These are phyloP conservation scores for Cettia cetti DNA, from an alignment of 2,113 vertebrate genomes.

Conservation along the genomic window DNA sequence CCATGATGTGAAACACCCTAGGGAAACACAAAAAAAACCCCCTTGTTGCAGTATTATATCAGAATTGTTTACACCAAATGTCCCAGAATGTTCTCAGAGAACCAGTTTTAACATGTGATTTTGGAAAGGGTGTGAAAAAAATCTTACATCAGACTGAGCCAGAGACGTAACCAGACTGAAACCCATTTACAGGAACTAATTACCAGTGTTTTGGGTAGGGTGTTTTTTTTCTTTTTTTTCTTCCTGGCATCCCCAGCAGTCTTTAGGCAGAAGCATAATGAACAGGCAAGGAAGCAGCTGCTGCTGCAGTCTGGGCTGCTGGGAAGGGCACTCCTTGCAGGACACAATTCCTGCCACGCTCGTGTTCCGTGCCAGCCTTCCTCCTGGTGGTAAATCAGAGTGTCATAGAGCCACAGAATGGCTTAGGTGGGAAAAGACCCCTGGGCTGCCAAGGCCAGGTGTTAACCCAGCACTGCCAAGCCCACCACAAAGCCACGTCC, in stretches of 20 bases:
- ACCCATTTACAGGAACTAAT: background rate
- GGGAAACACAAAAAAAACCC: background rate
- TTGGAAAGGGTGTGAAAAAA: background rate
- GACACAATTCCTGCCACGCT: accelerated
- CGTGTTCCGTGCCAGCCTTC: background rate
- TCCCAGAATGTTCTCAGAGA: background rate
- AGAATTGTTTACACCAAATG: background rate
- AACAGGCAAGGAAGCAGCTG: background rate
- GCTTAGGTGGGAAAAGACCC: background rate
- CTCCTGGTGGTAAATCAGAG: background rate
- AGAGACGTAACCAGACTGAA: background rate
- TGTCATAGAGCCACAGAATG: background rate
- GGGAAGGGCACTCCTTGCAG: background rate
- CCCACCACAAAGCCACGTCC: background rate
- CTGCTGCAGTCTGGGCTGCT: background rate
- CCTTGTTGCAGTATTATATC: background rate
- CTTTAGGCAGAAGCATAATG: background rate
- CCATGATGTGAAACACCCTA: background rate
- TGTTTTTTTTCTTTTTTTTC: background rate
- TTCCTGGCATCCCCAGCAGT: background rate
- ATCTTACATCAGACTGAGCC: background rate
- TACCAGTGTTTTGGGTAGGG: background rate
- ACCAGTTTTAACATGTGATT: background rate
- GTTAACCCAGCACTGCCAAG: background rate
- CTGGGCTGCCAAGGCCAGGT: background rate